Conservation (phyloP, 2,797 vertebrate genomes). For the Chloroceryle amazona region DNA sequence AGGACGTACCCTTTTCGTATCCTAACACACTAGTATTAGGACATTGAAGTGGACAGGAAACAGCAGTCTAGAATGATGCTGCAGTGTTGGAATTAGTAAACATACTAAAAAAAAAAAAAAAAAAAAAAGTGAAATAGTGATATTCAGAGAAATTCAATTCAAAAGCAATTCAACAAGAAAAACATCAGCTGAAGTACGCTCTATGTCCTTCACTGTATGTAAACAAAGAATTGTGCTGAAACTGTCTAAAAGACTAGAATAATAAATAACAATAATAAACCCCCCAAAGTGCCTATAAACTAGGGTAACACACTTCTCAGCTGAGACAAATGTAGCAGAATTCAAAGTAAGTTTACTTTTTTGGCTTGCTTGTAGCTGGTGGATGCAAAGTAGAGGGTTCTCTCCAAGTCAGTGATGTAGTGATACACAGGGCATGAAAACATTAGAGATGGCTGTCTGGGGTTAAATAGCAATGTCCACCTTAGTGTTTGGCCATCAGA, state of each 20-base stretch:
- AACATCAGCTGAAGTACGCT: slow-evolving; percentile 7
- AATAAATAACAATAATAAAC: background rate
- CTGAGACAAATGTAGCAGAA: background rate
- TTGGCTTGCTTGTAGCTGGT: background rate
- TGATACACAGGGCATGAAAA: background rate
- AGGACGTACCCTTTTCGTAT: background rate
- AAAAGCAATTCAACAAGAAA: slow-evolving; percentile 31
- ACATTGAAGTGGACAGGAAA: background rate
- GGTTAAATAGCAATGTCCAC: too few species aligned
- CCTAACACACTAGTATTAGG: background rate
- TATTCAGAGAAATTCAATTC: background rate
- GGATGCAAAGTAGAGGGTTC: background rate
- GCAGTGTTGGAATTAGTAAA: background rate
- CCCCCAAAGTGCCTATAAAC: background rate
- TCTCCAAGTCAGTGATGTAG: background rate
- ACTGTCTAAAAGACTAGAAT: slow-evolving; percentile 23
- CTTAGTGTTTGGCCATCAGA: too few species aligned
- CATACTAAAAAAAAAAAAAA: background rate
- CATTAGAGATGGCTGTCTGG: background rate
- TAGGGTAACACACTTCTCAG: background rate
- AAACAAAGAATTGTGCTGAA: slow-evolving; percentile 30
- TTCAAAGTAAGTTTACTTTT: background rate
- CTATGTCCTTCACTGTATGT: background rate
- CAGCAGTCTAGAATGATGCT: background rate
- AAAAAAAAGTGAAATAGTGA: background rate